Percentiles rank a stretch among this genome's conserved stretches.
Evolutionary conservation across 2,113 vertebrate species (phyloP).

Genomic region (Psilopsiagon aymara): DNA sequence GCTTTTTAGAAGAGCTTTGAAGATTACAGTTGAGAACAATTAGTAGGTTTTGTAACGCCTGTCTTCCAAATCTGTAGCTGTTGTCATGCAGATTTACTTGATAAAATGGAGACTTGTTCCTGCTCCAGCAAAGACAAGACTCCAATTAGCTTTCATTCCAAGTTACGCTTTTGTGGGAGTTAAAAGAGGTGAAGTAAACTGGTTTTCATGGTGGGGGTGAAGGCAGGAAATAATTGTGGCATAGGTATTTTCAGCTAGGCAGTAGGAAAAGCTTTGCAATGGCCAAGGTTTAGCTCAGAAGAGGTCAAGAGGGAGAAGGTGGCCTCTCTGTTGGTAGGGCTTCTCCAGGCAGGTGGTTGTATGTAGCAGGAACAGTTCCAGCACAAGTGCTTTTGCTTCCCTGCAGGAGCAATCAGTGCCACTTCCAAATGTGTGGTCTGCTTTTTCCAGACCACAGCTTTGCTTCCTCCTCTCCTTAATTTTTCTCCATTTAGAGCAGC

Average conservation of each 20-base stretch:
- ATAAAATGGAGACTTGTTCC: neutral
- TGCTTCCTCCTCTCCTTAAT: neutral
- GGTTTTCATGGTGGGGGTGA: neutral
- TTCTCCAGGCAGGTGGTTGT: neutral
- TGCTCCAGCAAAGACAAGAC: neutral
- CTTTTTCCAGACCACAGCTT: neutral
- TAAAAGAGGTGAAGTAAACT: neutral
- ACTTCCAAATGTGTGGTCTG: neutral
- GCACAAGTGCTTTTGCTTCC: neutral
- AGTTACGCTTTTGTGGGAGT: neutral
- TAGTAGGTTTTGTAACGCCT: neutral
- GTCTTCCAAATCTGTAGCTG: neutral
- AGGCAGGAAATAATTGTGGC: neutral
- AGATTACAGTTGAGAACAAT: neutral
- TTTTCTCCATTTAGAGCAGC: neutral
- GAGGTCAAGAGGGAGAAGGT: neutral
- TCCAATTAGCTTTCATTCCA: neutral
- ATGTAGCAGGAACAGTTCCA: neutral
- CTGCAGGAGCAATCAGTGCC: neutral
- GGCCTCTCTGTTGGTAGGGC: neutral
- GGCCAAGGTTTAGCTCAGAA: neutral
- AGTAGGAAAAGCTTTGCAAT: neutral
- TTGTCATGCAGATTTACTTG: neutral
- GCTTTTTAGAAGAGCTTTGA: conserved; percentile 6
- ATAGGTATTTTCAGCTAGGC: neutral